phyloP scores from a whole-genome alignment of 2,113 vertebrate species.

The Lophotis ruficrista region DNA sequence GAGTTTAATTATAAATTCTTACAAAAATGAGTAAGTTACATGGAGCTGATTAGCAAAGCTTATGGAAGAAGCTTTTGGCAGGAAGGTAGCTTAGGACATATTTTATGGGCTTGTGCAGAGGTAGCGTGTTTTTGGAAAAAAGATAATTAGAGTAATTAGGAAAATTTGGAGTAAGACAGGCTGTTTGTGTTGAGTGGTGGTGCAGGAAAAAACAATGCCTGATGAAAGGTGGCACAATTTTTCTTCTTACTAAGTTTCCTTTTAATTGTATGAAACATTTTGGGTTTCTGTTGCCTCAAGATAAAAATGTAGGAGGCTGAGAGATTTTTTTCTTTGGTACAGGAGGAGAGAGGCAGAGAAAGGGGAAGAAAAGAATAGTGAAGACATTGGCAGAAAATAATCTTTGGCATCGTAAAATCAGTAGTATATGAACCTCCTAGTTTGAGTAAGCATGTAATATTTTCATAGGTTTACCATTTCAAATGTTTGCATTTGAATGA shows the following conservation, averaged over 20 bases:
- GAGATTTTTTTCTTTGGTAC: neutral
- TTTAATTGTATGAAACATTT: neutral
- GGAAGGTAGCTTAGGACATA: neutral
- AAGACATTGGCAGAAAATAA: neutral
- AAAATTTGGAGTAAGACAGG: neutral
- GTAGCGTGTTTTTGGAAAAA: neutral
- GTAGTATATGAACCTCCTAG: neutral
- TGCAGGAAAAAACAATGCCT: neutral
- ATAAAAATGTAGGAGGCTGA: neutral
- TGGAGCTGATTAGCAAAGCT: neutral
- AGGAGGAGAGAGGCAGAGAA: neutral
- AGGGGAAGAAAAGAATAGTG: neutral
- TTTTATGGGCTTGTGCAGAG: neutral
- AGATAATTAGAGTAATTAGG: neutral
- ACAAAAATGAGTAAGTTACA: neutral
- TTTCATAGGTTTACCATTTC: neutral
- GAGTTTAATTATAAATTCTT: neutral
- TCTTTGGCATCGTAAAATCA: neutral
- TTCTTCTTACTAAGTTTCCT: neutral
- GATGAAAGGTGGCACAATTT: neutral
- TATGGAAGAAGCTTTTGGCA: neutral
- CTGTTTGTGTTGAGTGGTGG: neutral
- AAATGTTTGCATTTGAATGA: neutral
- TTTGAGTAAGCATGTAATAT: neutral
- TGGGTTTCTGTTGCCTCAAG: neutral